A percentile compares a stretch with the other conserved stretches of the same genome.
These are phyloP conservation scores for Conus ventricosus DNA, from an alignment of 1,140 invertebrate genomes.

Conservation along the genomic window DNA sequence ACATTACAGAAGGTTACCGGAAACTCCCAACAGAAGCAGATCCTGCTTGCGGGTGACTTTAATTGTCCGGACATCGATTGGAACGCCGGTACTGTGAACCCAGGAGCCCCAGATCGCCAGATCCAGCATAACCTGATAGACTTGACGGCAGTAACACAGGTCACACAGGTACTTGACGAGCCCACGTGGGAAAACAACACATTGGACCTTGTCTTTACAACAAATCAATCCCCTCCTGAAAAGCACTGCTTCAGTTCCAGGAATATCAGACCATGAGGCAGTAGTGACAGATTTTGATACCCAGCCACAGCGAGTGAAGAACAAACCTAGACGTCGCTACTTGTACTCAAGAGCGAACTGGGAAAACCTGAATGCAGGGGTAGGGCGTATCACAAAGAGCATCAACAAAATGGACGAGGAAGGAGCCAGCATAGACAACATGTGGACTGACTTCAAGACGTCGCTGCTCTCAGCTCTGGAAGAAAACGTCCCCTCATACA, in stretches of 20 bases:
- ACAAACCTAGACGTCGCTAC: conserved; percentile 34
- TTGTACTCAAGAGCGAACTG: neutral
- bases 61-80: neutral
- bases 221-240: conserved; percentile 42
- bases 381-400: neutral
- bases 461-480: neutral
- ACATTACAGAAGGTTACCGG: neutral
- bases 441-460: neutral
- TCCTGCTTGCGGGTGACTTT: conserved; percentile 11
- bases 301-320: conserved; percentile 14
- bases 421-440: neutral
- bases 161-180: conserved; percentile 37
- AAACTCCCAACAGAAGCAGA: neutral
- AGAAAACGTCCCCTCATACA: neutral
- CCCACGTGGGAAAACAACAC: conserved; percentile 40
- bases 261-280: conserved; percentile 46
- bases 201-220: conserved; percentile 42
- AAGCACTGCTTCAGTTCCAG: conserved; percentile 38
- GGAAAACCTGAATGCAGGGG: conserved; percentile 18
- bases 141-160: conserved; percentile 3
- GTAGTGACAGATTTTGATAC: conserved; percentile 42
- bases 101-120: conserved; percentile 29
- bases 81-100: conserved; percentile 35
- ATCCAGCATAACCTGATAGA: conserved; percentile 42
- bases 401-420: neutral